Evolutionary conservation across 2,113 vertebrate genomes (phyloP).

Genomic region (Aspiorhynchus laticeps): DNA sequence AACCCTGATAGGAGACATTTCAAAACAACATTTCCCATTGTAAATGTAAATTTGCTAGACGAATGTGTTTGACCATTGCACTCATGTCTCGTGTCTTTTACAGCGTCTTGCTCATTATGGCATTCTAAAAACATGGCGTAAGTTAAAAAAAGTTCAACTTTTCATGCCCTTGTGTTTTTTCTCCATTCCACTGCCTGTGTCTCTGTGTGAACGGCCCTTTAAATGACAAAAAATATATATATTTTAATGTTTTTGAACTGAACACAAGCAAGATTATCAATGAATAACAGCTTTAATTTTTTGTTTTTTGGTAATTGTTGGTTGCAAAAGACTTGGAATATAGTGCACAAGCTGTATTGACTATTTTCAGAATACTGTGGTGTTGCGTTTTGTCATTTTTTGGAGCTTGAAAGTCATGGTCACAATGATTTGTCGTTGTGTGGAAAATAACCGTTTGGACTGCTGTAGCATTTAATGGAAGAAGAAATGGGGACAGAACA

Average conservation of each 20-base stretch:
- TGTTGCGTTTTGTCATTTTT: background rate
- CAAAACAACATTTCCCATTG: no score
- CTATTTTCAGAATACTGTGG: background rate
- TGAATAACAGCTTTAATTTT: background rate
- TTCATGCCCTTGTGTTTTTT: no score
- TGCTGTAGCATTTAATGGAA: background rate
- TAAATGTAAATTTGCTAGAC: no score
- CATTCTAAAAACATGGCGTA: no score
- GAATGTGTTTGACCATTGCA: no score
- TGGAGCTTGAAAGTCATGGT: background rate
- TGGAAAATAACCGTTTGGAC: background rate
- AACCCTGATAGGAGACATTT: no score
- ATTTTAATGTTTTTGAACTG: background rate
- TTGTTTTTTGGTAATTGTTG: background rate
- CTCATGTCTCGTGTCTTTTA: no score
- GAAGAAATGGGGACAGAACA: background rate
- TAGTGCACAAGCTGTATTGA: background rate
- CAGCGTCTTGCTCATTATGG: no score
- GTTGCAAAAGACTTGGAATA: background rate
- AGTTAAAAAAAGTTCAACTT: no score
- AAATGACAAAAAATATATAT: no score
- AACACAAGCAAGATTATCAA: background rate
- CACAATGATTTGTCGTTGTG: background rate
- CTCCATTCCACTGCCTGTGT: no score
- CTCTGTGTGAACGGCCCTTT: no score